Base-by-base conservation (phyloP, 1,140 invertebrate species). In the Diabrotica undecimpunctata region DNA sequence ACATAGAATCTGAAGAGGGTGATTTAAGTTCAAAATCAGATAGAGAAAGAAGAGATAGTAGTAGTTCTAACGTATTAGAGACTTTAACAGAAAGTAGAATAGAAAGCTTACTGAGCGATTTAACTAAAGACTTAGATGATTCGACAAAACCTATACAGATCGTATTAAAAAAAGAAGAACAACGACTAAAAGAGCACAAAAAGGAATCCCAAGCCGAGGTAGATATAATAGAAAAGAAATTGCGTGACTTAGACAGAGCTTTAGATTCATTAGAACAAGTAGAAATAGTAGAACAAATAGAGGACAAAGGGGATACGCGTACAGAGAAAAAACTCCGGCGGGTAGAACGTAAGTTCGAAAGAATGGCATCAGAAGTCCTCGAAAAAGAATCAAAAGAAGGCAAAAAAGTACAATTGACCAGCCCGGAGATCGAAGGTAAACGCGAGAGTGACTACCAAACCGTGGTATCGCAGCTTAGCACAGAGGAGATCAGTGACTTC, bases 311-410 rank as follows among this genome's bases (percentile, higher is more conserved):
- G 12, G 70, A 72, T 52, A 72, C 73, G 62, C 71, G 70, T 72
- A 67, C 66, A 53, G 80, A 77, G 57, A 74, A 77, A 37, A 80
- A 79, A 74, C 70, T 77, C 38, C 77, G 76, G 69, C 78, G 82
- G 64, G 81, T 86, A 53, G 84, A 85, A 71, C 76, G 81, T 58
- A 82, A 83, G 74, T 86, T 86, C 73, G 83, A 85, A 75, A 78
- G 83, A 70, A 80, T 86, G 78, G 82, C 83, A 64, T 82, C 82
- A 9, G 70, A 75, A 65, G 65, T 65, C 52, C 72, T 75, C 59
- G 78, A 77, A 54, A 72, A 67, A 65, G 75, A 75, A 62, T 59
- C 46, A 50, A 66, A 68, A 64, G 75, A 69, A 13, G 72, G 72
- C 0, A 79, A 81, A 71, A 68, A 76, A 25, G 54, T 61, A 14